Base-by-base conservation (phyloP, 2,888 invertebrate species). In the Drosophila percnosoma region DNA sequence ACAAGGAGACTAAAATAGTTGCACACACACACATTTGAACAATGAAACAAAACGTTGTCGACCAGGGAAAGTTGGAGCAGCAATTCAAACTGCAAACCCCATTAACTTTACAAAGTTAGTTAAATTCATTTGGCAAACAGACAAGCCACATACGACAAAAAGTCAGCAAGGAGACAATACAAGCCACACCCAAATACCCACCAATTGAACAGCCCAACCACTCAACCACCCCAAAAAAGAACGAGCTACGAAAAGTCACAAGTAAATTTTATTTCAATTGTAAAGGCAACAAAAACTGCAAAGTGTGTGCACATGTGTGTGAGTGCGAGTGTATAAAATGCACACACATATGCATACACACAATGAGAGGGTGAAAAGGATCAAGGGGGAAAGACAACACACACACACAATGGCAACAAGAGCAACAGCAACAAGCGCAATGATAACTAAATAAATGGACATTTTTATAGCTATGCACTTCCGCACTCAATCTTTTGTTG, bases 251-350 rank as follows among this genome's bases (percentile, higher is more conserved):
- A 87, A 90, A 87, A 90, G 84, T 86, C 89, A 88, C 80, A 87
- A 87, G 90, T 87, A 87, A 87, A 87, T 90, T 87, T 87, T 87
- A 87, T 87, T 87, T 90, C 90, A 90, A 87, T 87, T 87, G 90
- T 87, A 67, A 82, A 87, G 78, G 67, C 74, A 84, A 77, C 84
- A 87, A 87, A 80, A 85, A 89, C 80, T 84, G 64, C 75, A 75
- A 75, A 77, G 45, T 66, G 60, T 68, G 51, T 49, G 48, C 38
- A 34, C 38, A n/a, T 36, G 38, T 59, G 66, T 64, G 58, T 58
- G 68, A 38, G 62, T 68, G 63, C 21, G 49, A 36, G 63, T 51
- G 55, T 58, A 71, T 68, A 73, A 74, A 77, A 73, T 57, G 68
- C 65, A 65, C 70, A 77, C 69, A 77, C 54, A 69, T 72, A 70